Evolutionary conservation across 2,888 invertebrate genomes (phyloP).

Genomic region (Eupithecia tripunctaria): DNA sequence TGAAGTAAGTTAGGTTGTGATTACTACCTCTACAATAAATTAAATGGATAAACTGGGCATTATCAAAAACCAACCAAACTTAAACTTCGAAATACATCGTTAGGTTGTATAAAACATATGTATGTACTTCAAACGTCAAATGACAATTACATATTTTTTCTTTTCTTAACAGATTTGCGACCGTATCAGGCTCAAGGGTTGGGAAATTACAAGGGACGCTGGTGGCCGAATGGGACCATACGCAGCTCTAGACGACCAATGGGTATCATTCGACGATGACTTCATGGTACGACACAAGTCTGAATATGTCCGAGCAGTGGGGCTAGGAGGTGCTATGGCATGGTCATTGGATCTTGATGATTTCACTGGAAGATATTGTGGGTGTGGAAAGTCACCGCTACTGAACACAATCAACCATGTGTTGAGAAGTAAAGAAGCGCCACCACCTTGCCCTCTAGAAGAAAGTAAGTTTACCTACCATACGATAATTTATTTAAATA

Average conservation of each 20-base stretch:
- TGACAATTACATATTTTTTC: neutral
- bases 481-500: neutral
- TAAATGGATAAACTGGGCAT: neutral
- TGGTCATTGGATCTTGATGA: conserved; percentile 96
- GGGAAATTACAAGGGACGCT: conserved; percentile 91
- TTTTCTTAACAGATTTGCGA: conserved; percentile 88
- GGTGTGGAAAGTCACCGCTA: conserved; percentile 92
- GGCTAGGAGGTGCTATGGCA: conserved; percentile 93
- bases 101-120: neutral
- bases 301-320: conserved; percentile 91
- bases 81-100: neutral
- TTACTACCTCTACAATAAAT: neutral
- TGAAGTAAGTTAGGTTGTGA: conserved; percentile 85
- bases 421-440: conserved; percentile 87
- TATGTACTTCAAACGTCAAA: neutral
- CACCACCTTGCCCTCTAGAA: conserved; percentile 80
- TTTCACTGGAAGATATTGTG: conserved; percentile 89
- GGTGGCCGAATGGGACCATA: conserved; percentile 95
- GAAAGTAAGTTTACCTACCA: conserved; percentile 64
- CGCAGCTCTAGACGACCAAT: conserved; percentile 92
- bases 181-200: conserved; percentile 89
- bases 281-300: conserved; percentile 93
- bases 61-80: neutral
- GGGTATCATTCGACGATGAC: conserved; percentile 97
- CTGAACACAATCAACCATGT: conserved; percentile 92